These are phyloP conservation scores for Syngnathus rostellatus DNA, from an alignment of 2,797 vertebrate species.

Conservation along the genomic window DNA sequence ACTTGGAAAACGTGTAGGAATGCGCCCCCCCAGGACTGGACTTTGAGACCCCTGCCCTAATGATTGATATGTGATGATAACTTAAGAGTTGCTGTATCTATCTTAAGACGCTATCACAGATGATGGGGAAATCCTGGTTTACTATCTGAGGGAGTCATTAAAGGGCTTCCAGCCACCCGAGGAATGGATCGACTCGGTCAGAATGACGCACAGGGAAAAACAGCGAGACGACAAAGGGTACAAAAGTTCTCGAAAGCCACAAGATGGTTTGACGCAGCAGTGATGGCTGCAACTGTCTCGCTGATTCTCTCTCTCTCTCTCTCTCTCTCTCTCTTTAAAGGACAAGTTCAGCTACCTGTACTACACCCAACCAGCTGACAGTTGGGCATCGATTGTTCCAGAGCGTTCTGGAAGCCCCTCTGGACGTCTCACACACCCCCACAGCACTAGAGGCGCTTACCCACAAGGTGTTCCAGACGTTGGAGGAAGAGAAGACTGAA, in stretches of 20 bases:
- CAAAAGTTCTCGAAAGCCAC: background rate
- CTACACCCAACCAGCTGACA: slow-evolving; percentile 6
- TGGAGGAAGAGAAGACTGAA: slow-evolving; percentile 72
- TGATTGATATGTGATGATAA: background rate
- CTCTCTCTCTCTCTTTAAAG: slow-evolving; percentile 11
- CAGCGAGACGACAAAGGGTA: slow-evolving; percentile 49
- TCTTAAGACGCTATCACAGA: slow-evolving; percentile 74
- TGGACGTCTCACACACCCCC: slow-evolving; percentile 53
- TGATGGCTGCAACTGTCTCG: background rate
- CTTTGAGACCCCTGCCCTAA: background rate
- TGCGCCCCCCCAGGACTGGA: too few relatives aligned
- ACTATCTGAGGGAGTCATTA: slow-evolving; percentile 72
- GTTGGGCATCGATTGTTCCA: slow-evolving; percentile 56
- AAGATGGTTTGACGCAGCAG: too few relatives aligned
- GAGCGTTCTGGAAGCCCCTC: slow-evolving; percentile 16
- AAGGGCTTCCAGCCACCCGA: slow-evolving; percentile 72
- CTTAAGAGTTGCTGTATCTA: background rate
- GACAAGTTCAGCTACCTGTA: slow-evolving; percentile 4
- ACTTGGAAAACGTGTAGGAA: too few relatives aligned
- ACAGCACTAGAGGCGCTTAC: slow-evolving; percentile 66
- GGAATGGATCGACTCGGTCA: slow-evolving; percentile 74
- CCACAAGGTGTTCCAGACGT: slow-evolving; percentile 62
- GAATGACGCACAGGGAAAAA: slow-evolving; percentile 69
- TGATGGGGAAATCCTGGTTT: slow-evolving; percentile 82
- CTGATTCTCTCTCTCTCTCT: background rate